phyloP scores from a whole-genome alignment of 2,888 invertebrate genomes.

The Synanthedon vespiformis region DNA sequence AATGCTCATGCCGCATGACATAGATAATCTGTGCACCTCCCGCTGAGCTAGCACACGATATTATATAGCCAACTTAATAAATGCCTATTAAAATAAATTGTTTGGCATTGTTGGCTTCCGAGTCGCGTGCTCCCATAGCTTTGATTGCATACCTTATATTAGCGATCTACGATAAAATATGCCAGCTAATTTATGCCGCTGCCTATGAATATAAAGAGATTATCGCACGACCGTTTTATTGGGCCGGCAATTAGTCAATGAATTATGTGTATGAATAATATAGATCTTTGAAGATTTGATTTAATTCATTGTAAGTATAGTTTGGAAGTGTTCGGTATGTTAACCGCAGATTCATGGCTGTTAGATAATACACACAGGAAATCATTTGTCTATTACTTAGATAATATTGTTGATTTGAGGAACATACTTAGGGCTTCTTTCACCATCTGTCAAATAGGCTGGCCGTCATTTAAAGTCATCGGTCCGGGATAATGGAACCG shows the following conservation, averaged over 20 bases:
- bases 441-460: no score
- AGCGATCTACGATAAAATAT: constrained; percentile 9
- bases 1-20: constrained; percentile 9
- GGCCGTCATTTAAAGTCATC: no score
- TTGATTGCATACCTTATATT: constrained; percentile 8
- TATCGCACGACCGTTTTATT: constrained; percentile 2
- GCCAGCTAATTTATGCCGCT: constrained; percentile 4
- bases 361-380: no score
- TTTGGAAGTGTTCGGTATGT: no score
- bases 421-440: no score
- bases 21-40: constrained; percentile 12
- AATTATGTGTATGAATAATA: background rate
- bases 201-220: constrained; percentile 3
- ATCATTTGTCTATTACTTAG: no score
- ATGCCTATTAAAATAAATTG: constrained; percentile 14
- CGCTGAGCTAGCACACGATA: constrained; percentile 7
- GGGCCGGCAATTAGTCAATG: constrained; percentile 5
- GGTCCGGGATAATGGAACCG: no score
- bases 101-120: constrained; percentile 12
- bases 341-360: no score
- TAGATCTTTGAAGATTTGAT: background rate
- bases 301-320: no score
- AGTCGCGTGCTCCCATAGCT: constrained; percentile 5
- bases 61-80: constrained; percentile 12
- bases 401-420: no score